These are phyloP conservation scores for Dolomedes plantarius DNA, from an alignment of 2,888 invertebrate genomes.

Conservation along the genomic window DNA sequence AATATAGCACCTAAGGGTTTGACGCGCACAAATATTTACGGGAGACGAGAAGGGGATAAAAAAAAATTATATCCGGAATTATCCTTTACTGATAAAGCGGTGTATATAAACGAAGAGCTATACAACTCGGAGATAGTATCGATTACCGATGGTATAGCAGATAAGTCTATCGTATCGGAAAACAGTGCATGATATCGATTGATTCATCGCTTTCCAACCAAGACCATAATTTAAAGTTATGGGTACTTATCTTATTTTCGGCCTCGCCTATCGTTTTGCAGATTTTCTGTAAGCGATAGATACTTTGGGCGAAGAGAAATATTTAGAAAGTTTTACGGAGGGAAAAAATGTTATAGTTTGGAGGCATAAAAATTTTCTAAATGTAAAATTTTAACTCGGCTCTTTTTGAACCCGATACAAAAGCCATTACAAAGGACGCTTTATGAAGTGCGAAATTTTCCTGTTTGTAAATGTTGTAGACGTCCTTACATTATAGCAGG, in stretches of 20 bases:
- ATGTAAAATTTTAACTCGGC: background rate
- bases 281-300: constrained; percentile 50
- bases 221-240: constrained; percentile 68
- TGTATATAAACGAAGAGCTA: constrained; percentile 52
- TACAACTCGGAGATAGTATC: constrained; percentile 57
- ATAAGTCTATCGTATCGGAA: constrained; percentile 71
- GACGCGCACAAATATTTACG: constrained; percentile 51
- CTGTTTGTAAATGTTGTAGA: no score
- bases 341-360: background rate
- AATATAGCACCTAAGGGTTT: constrained; percentile 40
- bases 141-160: constrained; percentile 59
- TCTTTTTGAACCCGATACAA: background rate
- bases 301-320: constrained; percentile 15
- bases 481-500: no score
- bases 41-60: no score
- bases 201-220: constrained; percentile 55
- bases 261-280: constrained; percentile 39
- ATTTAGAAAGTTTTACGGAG: constrained; percentile 9
- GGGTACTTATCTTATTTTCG: constrained; percentile 59
- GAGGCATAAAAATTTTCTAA: background rate
- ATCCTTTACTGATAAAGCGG: constrained; percentile 47
- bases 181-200: constrained; percentile 65
- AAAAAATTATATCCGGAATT: constrained; percentile 1
- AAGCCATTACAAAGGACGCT: no score
- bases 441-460: no score